Evolutionary conservation across 2,797 vertebrate genomes (phyloP).

Genomic region (Clarias pachynema): DNA sequence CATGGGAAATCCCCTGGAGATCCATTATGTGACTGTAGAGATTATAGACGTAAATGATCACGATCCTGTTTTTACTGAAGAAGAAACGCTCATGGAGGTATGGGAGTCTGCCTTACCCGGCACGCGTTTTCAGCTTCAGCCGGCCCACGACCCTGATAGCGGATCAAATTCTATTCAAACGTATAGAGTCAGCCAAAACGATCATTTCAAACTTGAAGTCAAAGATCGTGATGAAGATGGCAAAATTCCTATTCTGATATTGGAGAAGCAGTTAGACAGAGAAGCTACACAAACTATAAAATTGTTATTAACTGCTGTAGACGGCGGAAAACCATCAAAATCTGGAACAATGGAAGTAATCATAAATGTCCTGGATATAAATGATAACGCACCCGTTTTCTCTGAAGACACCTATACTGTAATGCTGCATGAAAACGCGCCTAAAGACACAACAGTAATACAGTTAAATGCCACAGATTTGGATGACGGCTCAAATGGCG

Average conservation of each 20-base stretch:
- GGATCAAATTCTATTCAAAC: slow-evolving; percentile 69
- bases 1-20: slow-evolving; percentile 76
- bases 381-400: slow-evolving; percentile 77
- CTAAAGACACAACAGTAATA: slow-evolving; percentile 60
- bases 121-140: slow-evolving; percentile 74
- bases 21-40: slow-evolving; percentile 74
- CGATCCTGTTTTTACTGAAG: slow-evolving; percentile 65
- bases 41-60: slow-evolving; percentile 77
- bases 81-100: slow-evolving; percentile 70
- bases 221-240: slow-evolving; percentile 69
- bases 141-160: slow-evolving; percentile 74
- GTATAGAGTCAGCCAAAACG: slow-evolving; percentile 65
- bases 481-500: slow-evolving; percentile 60
- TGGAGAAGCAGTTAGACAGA: slow-evolving; percentile 74
- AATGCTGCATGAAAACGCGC: slow-evolving; percentile 63
- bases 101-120: slow-evolving; percentile 73
- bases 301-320: slow-evolving; percentile 69
- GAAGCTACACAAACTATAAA: slow-evolving; percentile 65
- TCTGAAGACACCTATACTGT: slow-evolving; percentile 61
- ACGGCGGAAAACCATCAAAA: slow-evolving; percentile 72
- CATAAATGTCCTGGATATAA: slow-evolving; percentile 70
- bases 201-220: slow-evolving; percentile 72
- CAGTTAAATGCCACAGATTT: slow-evolving; percentile 62
- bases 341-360: slow-evolving; percentile 65
- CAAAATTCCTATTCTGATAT: slow-evolving; percentile 69